Conservation (phyloP, 2,797 vertebrate genomes). For the Diglossa cyanea region DNA sequence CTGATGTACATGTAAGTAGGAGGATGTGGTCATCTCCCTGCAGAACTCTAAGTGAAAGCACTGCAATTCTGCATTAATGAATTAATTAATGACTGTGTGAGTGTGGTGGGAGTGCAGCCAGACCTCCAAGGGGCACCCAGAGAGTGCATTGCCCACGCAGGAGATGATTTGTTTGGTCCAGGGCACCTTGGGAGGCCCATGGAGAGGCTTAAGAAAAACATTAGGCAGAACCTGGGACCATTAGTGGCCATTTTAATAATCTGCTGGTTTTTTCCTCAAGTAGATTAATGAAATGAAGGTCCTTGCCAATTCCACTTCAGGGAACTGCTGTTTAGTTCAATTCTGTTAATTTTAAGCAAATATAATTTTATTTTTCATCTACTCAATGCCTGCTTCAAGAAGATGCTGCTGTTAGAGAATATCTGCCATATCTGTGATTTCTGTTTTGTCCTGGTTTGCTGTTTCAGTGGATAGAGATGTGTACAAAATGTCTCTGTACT, state of each 20-base stretch:
- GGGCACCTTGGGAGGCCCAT: not conserved
- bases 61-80: not conserved
- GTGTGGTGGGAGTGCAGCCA: not conserved
- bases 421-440: fast-evolving
- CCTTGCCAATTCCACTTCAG: not conserved
- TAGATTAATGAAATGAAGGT: not conserved
- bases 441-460: not conserved
- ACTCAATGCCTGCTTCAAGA: not conserved
- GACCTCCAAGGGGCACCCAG: not conserved
- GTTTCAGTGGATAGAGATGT: not conserved
- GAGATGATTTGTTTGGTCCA: not conserved
- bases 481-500: not conserved
- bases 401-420: not conserved
- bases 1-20: not conserved
- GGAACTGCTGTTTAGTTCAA: not conserved
- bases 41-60: not conserved
- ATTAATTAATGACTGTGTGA: not conserved
- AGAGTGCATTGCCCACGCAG: not conserved
- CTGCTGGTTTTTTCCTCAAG: not conserved
- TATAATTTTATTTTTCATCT: not conserved
- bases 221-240: not conserved
- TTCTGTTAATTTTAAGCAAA: not conserved
- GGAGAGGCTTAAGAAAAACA: not conserved
- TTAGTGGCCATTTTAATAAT: not conserved
- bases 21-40: not conserved